Base-by-base conservation (phyloP, 2,797 vertebrate species). In the Cheirogaleus major region DNA sequence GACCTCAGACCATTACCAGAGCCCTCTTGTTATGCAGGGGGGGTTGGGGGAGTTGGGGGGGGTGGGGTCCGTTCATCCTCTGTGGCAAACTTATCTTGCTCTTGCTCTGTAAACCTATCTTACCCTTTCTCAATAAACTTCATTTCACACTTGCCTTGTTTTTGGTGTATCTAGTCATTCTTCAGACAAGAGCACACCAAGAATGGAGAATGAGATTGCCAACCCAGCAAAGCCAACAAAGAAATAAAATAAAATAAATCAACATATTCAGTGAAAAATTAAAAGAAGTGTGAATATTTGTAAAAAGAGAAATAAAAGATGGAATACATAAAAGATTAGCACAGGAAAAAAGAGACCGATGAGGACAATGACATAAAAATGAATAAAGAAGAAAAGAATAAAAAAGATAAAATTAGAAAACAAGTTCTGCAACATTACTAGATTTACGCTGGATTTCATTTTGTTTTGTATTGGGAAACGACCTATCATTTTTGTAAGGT, bases 391-490 rank as follows among this genome's bases (percentile, higher is more conserved):
- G 86, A 82, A 7, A 65, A 27, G 35, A 63, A 55, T n/a, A 18
- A 76, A 61, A 84, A 84, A 41, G 22, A 55, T 9, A 18, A 50
- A 89, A 38, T 15, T 4, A 30, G 4, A 27, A 52, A 79, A 9
- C 7, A 2, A 32, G 9, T 43, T 50, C 22, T 75, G 69, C 25
- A 73, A 79, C 2, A 50, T 32, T 27, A n/a, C 10, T 52, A 22
- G 23, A 17, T 75, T 38, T 61, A 20, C 45, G 43, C 67, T 11
- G 3, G 6, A 9, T 89, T 91, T 92, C 7, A 6, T 43, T 72
- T 38, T 93, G 81, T 78, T 97, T 86, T 76, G 52, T 84, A 61
- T 69, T 79, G 45, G 45, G 59, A 94, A 63, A 30, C 88, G 83
- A 73, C 83, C 80, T 48, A 20, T 78, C 65, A 35, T 81, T 69